These are phyloP conservation scores for Eira barbara DNA, from an alignment of 2,113 vertebrate species.

Conservation along the genomic window DNA sequence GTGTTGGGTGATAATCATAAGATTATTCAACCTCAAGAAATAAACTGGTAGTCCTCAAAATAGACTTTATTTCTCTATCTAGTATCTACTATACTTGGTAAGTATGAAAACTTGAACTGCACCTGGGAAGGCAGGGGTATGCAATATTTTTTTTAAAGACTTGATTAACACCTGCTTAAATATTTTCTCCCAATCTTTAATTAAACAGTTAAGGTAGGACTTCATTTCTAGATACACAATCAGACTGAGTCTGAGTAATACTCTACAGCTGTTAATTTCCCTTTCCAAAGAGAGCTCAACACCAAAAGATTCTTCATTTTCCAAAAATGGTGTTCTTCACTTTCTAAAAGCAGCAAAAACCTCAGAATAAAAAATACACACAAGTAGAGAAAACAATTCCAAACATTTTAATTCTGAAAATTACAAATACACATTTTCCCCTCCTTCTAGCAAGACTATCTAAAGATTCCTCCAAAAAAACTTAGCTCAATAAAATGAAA, in stretches of 20 bases:
- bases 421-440: neutral
- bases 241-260: constrained; percentile 57
- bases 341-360: neutral
- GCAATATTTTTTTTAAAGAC: constrained; percentile 55
- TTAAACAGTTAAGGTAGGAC: constrained; percentile 73
- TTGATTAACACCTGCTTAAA: constrained; percentile 78
- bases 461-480: neutral
- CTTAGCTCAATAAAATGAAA: neutral
- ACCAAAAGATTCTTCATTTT: constrained; percentile 4
- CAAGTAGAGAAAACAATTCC: neutral
- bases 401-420: neutral
- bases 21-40: constrained; percentile 10
- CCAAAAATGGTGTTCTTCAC: neutral
- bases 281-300: constrained; percentile 59
- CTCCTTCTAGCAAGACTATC: neutral
- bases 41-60: constrained; percentile 24
- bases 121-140: constrained; percentile 62
- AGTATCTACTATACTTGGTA: constrained; percentile 46
- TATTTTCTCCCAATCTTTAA: constrained; percentile 74
- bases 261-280: constrained; percentile 68
- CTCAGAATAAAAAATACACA: neutral
- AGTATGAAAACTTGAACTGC: constrained; percentile 57
- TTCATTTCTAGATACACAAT: constrained; percentile 67
- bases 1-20: neutral
- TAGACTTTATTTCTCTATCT: constrained; percentile 6